Evolutionary conservation across 1,140 invertebrate genomes (phyloP).

Genomic region (Zaprionus tsacasi): DNA sequence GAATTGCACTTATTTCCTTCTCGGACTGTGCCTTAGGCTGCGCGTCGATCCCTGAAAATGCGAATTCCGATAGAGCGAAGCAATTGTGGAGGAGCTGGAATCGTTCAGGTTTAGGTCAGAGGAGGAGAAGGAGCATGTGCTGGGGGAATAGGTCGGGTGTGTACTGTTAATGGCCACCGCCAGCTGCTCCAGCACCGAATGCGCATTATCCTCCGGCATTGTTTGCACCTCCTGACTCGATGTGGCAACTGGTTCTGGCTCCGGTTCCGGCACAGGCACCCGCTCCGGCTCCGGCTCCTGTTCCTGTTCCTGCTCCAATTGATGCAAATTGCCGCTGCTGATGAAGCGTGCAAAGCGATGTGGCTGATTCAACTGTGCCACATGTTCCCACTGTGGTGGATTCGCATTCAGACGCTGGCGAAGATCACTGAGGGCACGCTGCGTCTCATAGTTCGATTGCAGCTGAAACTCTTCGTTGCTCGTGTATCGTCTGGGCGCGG

Average conservation of each 20-base stretch:
- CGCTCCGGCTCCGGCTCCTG: background rate
- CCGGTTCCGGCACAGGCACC: background rate
- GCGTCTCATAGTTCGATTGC: constrained; percentile 9
- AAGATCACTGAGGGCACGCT: constrained; percentile 1
- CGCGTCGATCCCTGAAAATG: constrained; percentile 1
- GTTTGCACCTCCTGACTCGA: background rate
- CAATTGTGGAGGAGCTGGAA: background rate
- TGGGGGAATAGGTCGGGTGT: too few species aligned
- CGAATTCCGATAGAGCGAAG: background rate
- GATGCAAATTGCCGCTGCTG: constrained; percentile 7
- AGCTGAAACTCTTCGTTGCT: constrained; percentile 4
- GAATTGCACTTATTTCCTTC: constrained; percentile 26
- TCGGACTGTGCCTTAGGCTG: constrained; percentile 3
- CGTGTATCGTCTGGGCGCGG: background rate
- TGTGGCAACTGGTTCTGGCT: background rate
- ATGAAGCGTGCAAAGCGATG: constrained; percentile 23
- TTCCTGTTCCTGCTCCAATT: background rate
- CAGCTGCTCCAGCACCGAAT: constrained; percentile 6
- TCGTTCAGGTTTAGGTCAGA: background rate
- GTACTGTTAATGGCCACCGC: background rate
- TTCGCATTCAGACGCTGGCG: background rate
- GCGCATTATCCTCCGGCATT: background rate
- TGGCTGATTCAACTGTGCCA: constrained; percentile 1
- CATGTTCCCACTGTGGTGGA: constrained; percentile 21
- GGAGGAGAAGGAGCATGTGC: background rate